A percentile compares a stretch with the other conserved stretches of the same genome.
These are phyloP conservation scores for Propsilocerus akamusi DNA, from an alignment of 1,140 invertebrate genomes.

Conservation along the genomic window DNA sequence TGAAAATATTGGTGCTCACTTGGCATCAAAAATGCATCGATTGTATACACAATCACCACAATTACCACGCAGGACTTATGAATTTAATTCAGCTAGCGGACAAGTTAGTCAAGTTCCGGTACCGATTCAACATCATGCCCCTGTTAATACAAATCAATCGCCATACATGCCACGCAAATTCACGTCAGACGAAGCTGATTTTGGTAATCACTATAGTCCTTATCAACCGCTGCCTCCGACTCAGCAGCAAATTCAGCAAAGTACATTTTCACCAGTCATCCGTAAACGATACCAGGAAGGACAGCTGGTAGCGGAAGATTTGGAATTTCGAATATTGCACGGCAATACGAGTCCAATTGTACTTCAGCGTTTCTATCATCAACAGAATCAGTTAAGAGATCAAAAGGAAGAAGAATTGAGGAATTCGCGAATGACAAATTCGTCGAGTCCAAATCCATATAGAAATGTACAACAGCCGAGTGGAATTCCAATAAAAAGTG, in stretches of 20 bases:
- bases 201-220: not conserved
- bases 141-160: too few species aligned
- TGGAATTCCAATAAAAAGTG: not conserved
- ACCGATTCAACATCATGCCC: too few species aligned
- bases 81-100: not conserved
- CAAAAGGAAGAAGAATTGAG: constrained; percentile 11
- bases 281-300: not conserved
- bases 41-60: constrained; percentile 1
- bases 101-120: not conserved
- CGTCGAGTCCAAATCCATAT: not conserved
- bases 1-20: not conserved
- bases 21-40: not conserved
- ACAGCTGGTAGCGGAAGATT: not conserved
- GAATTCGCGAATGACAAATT: not conserved
- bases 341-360: constrained; percentile 25
- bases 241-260: not conserved
- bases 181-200: not conserved
- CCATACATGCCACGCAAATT: not conserved
- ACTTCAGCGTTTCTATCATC: constrained; percentile 27
- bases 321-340: not conserved
- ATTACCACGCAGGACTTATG: not conserved
- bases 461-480: not conserved
- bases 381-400: constrained; percentile 24
- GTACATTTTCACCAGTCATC: not conserved
- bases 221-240: too few species aligned